Base-by-base conservation (phyloP, 1,140 invertebrate species). In the Fopius arisanus region DNA sequence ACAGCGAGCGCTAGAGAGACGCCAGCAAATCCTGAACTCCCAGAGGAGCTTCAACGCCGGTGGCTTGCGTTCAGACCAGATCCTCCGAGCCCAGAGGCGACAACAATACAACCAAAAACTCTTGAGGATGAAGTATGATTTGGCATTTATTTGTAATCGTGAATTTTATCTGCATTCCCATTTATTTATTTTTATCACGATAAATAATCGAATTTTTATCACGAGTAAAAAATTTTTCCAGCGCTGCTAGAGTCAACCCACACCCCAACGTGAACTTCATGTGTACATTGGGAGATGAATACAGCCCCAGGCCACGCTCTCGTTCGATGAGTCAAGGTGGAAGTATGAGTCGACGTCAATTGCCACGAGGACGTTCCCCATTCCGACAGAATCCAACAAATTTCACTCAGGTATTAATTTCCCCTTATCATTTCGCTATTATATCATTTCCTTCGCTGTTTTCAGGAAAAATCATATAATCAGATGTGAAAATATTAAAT, bases 71-170 rank as follows among this genome's bases (percentile, higher is more conserved):
- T 87, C 87, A 0, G 87, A 88, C 77, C 83, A 87, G 73, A 84
- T 88, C 29, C 71, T 87, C 14, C 78, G 83, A 41, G 84, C 84
- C 21, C 86, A 87, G 67, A 83, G 84, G 74, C 80, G 83, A 14
- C 79, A 83, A 28, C 83, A 86, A 70, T 87, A 87, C 28, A 82
- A 83, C 72, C 84, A 87, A 41, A 88, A 88, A 78, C 67, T 87
- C 0, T 80, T 86, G 79, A 82, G 86, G 77, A 79, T 86, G 73
- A 86, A 86, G 87, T 88, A 87, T 72, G 80, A 77, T 69, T 54
- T 63, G 33, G 40, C 19, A 37, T 51, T 21, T 63, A 14, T 2
- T 23, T n/a, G 6, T 12, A 1, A 3, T n/a, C n/a, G n/a, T n/a
- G n/a, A n/a, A n/a, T n/a, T n/a, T n/a, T n/a, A n/a, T n/a, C n/a